Percentiles rank a stretch among this genome's conserved stretches.
Conservation (phyloP, 2,888 invertebrate species). For the Pycnomerus fuliginosus region DNA sequence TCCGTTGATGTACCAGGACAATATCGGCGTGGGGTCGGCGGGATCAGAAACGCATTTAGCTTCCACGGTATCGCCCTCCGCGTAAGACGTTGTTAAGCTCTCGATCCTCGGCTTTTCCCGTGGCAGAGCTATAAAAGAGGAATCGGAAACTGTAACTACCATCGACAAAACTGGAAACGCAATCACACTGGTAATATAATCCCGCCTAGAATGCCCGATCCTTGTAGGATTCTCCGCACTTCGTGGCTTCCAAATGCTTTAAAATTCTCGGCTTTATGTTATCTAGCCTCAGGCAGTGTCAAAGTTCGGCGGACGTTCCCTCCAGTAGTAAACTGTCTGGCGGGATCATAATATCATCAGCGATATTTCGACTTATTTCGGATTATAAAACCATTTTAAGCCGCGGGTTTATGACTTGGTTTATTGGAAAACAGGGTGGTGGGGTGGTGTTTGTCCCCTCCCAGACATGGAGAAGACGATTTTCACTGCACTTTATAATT, state of each 20-base stretch:
- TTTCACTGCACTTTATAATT: no score
- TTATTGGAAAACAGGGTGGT: no score
- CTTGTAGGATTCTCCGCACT: slow-evolving; percentile 12
- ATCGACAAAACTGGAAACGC: slow-evolving; percentile 31
- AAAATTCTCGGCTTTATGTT: slow-evolving; percentile 25
- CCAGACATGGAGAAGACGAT: no score
- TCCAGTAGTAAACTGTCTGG: no score
- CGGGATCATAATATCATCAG: no score
- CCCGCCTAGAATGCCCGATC: slow-evolving; percentile 22
- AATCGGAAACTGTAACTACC: slow-evolving; percentile 32
- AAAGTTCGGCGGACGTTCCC: no score
- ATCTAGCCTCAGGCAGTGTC: slow-evolving; percentile 21
- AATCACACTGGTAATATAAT: slow-evolving; percentile 34
- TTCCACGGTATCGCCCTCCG: slow-evolving; percentile 44
- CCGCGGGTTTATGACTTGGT: no score
- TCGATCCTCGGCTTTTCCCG: slow-evolving; percentile 45
- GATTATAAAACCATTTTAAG: no score
- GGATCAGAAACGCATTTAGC: slow-evolving; percentile 48
- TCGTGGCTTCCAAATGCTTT: slow-evolving; percentile 22
- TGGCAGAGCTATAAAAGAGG: slow-evolving; percentile 49
- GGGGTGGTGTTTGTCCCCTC: no score
- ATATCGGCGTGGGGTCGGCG: slow-evolving; percentile 47
- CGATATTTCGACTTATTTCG: no score
- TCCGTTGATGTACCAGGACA: slow-evolving; percentile 49
- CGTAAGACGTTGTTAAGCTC: slow-evolving; percentile 41